Base-by-base conservation (phyloP, 1,140 invertebrate genomes). In the Teleogryllus occipitalis region DNA sequence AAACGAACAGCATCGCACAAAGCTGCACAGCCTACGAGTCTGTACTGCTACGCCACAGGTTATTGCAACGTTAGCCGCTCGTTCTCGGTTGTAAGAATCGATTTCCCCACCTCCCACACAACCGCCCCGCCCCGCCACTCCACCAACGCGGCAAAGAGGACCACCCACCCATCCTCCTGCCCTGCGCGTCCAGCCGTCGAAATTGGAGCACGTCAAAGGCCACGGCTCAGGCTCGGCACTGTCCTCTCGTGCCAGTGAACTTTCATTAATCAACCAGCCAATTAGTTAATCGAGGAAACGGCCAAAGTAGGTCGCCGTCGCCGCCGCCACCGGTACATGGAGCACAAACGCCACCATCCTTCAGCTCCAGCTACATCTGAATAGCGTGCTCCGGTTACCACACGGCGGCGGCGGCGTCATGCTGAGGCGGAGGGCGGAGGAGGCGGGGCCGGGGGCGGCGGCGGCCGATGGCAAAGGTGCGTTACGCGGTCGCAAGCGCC, bases 211-310 rank as follows among this genome's bases (percentile, higher is more conserved):
- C 54, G 54, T 65, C 54, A 14, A 39, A 39, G 54, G 54, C 10
- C 54, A 65, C 10, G 10, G 54, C 54, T 14, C 54, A 14, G 10
- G 54, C 54, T 65, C 54, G 54, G 54, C 7, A 65, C 54, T 14
- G 54, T 65, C 54, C 10, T 65, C 54, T 14, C 54, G 54, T 10
- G 10, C 10, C 54, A 18, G 54, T 65, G 54, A 65, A 65, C 54
- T 65, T 65, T 65, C 54, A 65, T 65, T 65, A 65, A 65, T 65
- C 54, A 65, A 65, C 10, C 54, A 10, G 18, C 54, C 54, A 65
- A 65, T 65, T 65, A 65, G 54, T 65, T 65, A 65, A 65, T 65
- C 54, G 54, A 65, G 54, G 54, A 65, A 65, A 65, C 54, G 54
- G 10, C 7, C 54, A 65, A 65, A 65, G 54, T 65, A 65, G 54